Percentiles rank a stretch among this genome's conserved stretches.
phyloP scores from a whole-genome alignment of 92 coral and sea anemone genomes.

The Umimayanthus chanpuru region DNA sequence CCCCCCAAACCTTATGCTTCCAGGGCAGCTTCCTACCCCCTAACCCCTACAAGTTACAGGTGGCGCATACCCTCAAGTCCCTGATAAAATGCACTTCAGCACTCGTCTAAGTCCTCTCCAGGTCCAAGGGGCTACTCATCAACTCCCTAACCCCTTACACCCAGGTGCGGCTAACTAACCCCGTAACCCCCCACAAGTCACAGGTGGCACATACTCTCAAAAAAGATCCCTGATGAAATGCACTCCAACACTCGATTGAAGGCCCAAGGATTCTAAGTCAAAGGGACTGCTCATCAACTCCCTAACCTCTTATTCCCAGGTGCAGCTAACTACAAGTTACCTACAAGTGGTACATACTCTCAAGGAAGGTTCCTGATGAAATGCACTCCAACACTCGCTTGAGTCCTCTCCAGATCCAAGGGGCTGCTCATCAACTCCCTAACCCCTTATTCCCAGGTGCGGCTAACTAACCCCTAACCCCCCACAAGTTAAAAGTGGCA shows the following conservation, averaged over 20 bases:
- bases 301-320: no score
- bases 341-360: slow-evolving; percentile 53
- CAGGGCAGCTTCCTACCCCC: no score
- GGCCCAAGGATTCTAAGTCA: slow-evolving; percentile 99
- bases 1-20: slow-evolving; percentile 98
- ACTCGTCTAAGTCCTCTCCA: no score
- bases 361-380: slow-evolving; percentile 69
- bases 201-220: slow-evolving; percentile 63
- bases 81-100: no score
- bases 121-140: no score
- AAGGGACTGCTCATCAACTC: slow-evolving; percentile 87
- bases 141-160: not conserved
- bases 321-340: no score
- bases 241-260: slow-evolving; percentile 96
- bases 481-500: no score
- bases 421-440: no score
- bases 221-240: slow-evolving; percentile 79
- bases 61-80: slow-evolving; percentile 69
- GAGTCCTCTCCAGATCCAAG: no score
- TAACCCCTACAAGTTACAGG: no score
- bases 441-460: slow-evolving; percentile 63
- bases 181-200: no score
- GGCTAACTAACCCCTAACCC: slow-evolving; percentile 55
- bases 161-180: slow-evolving; percentile 78
- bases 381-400: no score